Conservation (phyloP, 30 jellyfish, hydroid and myxozoan species). For the Turritopsis dohrnii region DNA sequence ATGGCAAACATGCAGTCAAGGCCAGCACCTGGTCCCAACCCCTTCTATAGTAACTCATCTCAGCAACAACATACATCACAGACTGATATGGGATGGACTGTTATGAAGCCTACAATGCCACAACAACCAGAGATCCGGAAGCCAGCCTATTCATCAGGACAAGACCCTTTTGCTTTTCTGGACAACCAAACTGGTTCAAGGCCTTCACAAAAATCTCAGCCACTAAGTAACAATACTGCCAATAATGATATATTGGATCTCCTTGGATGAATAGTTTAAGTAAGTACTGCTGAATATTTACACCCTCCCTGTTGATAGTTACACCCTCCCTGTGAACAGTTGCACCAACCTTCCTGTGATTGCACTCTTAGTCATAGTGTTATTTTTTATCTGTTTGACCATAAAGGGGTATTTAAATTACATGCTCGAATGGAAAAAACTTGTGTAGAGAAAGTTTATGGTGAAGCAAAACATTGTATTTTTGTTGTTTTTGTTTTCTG, state of each 20-base stretch:
- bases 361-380: no score
- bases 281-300: neutral
- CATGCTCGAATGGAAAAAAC: no score
- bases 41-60: conserved; percentile 1
- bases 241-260: conserved; percentile 2
- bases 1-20: neutral
- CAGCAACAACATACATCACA: conserved; percentile 21
- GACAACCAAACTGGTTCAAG: conserved; percentile 38
- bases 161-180: conserved; percentile 39
- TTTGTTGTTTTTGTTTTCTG: no score
- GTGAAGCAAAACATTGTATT: no score
- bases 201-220: neutral
- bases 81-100: conserved; percentile 38
- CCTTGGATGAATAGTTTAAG: neutral
- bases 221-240: neutral
- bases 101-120: conserved; percentile 29
- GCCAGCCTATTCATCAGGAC: neutral
- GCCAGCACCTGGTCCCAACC: conserved; percentile 20
- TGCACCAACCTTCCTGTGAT: no score
- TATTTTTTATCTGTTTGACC: no score
- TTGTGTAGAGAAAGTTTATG: no score
- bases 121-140: conserved; percentile 20
- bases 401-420: no score
- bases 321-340: no score
- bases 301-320: no score